Evolutionary conservation across 2,797 vertebrate genomes (phyloP), one percentile per base, ranked within the genome.

Genomic region (Sebastes itinus): DNA sequence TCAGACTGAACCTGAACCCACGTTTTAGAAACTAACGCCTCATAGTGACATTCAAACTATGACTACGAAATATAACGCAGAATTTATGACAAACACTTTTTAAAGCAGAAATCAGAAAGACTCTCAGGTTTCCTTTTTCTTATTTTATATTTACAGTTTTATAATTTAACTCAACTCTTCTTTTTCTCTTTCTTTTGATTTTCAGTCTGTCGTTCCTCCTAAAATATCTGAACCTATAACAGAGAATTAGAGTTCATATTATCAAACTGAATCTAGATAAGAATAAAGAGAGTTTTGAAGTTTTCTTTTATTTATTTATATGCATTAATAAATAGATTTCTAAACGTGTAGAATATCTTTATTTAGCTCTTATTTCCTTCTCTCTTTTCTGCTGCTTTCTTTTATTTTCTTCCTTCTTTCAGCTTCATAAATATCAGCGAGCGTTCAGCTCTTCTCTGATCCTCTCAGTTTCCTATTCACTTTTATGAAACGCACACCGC

Each of bases 381-480:
- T 72, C 2, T 18, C 11, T 71, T 61, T 70, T 67, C 23, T 65
- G 14, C 6, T 32, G 10, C 28, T 62, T 68, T 54, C 5, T 66
- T 72, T 27, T 6, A 61, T 64, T 75, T 78, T 81, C 64, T 75
- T 20, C 30, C 4, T 35, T 35, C 67, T 87, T 75, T 84, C 20
- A 68, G 49, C 54, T 32, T 20, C 66, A 9, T 75, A 83, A 90
- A 84, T 72, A 70, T 58, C 54, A 82, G 64, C 32, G 8, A 32
- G 8, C 32, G 3, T 32, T 32, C 32, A 32, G 32, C 32, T 32
- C 32, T 32, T 32, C 32, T 91, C 77, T 87, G 80, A 78, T 92
- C 86, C 84, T 89, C 86, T 88, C 86, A 62, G 88, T 86, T 89
- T 93, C 89, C 91, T 92, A 90, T 90, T 91, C 63, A 87, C 82